phyloP scores from a whole-genome alignment of 2,888 invertebrate species.

The Erpobdella octoculata region DNA sequence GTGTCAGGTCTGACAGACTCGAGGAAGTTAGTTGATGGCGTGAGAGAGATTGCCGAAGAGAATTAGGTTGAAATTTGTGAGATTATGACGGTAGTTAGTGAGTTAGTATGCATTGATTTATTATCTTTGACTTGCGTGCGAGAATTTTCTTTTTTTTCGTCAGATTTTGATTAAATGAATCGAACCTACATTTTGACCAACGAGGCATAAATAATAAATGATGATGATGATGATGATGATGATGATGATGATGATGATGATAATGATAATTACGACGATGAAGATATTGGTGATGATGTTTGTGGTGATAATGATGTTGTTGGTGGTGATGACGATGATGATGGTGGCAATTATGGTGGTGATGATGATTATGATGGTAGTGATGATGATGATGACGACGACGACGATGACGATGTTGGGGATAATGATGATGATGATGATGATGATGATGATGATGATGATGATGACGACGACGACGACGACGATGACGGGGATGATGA shows the following conservation, averaged over 20 bases:
- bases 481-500: conserved; percentile 5
- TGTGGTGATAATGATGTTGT: background rate
- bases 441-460: conserved; percentile 23
- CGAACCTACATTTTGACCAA: no score
- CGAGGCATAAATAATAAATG: no score
- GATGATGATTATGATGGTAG: background rate
- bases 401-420: background rate
- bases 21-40: no score
- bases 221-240: background rate
- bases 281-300: background rate
- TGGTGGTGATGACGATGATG: conserved; percentile 23
- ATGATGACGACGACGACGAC: conserved; percentile 25
- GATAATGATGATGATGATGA: conserved; percentile 4
- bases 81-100: no score
- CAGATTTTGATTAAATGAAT: no score
- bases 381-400: conserved; percentile 14
- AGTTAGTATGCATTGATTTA: no score
- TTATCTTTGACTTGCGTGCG: no score
- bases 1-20: no score
- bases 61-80: no score
- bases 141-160: no score
- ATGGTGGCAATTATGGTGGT: background rate
- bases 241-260: background rate
- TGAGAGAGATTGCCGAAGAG: no score
- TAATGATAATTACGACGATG: background rate